Evolutionary conservation across 2,113 vertebrate species (phyloP), one percentile per base, ranked within the genome.

Genomic region (Zingel zingel): DNA sequence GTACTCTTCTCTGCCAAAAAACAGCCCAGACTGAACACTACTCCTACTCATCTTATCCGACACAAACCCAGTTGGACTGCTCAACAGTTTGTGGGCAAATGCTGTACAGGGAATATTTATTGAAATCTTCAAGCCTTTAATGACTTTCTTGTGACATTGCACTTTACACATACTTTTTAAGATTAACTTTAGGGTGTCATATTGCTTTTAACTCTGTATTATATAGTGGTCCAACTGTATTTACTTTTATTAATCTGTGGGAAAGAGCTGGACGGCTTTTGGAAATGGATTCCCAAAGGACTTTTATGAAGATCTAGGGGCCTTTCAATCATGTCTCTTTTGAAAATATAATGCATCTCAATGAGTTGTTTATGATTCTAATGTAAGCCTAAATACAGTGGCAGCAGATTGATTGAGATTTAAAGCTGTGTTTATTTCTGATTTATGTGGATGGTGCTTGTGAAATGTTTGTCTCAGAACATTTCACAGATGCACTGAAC

Each of bases 111-210:
- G 39, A 58, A 27, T 92, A 88, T 94, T 93, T 94, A 91, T 90
- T 85, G 47, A 48, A 47, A 65, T 87, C 58, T 88, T 62, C 63
- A 82, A 7, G 68, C 25, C 78, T 85, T 85, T 88, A 67, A 71
- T 63, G 16, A 65, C 67, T 90, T 91, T 79, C 75, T 11, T 67
- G 77, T 61, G n/a, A 75, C 70, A 33, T 77, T 92, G 93, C 92
- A 95, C 95, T 94, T 94, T 93, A 91, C 4, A 21, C 25, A 69
- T 74, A 2, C 68, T 81, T 74, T 79, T 73, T 82, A 70, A 64
- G 39, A 72, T 78, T 23, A 68, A 74, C 45, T 68, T 53, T 51
- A 12, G 47, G 13, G 27, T 47, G 39, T 81, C 59, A 59, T 78
- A 75, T 76, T 81, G 57, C n/a, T 89, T 74, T 88, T 79, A 71